These are phyloP conservation scores for Liopterus haemorrhoidalis DNA, from an alignment of 2,888 invertebrate genomes.

Conservation along the genomic window DNA sequence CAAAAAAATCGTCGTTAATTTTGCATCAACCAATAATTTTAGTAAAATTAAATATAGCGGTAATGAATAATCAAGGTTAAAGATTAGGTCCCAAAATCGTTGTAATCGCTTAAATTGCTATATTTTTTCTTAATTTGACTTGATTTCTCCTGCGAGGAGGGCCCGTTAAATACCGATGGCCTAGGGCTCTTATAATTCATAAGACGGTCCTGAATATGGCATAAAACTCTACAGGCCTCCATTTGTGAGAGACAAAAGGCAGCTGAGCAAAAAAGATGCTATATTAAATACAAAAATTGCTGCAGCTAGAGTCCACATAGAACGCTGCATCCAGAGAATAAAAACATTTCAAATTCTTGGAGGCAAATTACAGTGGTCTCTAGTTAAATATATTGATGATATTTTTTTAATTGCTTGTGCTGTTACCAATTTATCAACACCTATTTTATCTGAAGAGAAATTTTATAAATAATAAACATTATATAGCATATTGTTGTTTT, in stretches of 20 bases:
- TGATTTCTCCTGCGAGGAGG: too few species aligned
- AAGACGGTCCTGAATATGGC: too few species aligned
- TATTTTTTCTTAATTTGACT: too few species aligned
- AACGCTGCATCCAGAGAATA: constrained; percentile 13
- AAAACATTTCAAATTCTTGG: constrained; percentile 15
- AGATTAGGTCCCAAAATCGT: too few species aligned
- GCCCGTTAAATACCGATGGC: too few species aligned
- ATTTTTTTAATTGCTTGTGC: constrained; percentile 18
- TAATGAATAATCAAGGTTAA: too few species aligned
- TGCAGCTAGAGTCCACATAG: constrained; percentile 23
- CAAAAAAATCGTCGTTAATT: too few species aligned
- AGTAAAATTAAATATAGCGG: too few species aligned
- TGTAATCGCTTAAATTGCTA: too few species aligned
- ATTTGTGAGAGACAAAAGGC: constrained; percentile 20
- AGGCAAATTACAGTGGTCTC: constrained; percentile 8
- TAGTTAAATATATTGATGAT: constrained; percentile 14
- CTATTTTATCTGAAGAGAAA: constrained; percentile 10
- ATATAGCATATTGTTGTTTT: neutral
- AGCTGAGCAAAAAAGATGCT: constrained; percentile 18
- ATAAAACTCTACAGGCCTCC: constrained; percentile 19
- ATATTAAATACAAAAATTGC: constrained; percentile 16
- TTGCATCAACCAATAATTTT: too few species aligned
- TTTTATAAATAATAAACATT: neutral
- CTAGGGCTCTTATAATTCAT: too few species aligned
- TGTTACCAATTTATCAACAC: constrained; percentile 14